Base-by-base conservation (phyloP, 2,888 invertebrate species). In the Eilema griseolum region DNA sequence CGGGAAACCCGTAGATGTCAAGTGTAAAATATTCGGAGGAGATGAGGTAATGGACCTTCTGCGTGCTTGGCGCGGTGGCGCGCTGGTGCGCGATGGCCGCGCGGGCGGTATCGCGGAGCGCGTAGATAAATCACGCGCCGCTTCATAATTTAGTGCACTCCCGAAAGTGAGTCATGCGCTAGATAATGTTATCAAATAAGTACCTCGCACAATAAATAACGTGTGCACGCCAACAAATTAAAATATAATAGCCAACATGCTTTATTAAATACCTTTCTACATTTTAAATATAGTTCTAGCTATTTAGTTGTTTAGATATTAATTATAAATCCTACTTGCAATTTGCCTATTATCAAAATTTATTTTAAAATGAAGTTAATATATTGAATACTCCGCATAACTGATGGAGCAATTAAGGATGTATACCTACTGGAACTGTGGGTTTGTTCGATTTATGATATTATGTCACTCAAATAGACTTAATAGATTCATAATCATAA, bases 81-180 rank as follows among this genome's bases (percentile, higher is more conserved):
- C 11, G 16, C 10, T 33, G 57, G 24, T 20, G 16, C 11, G 16
- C 10, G 52, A 46, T 14, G 7, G n/a, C 1, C 26, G 52, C 52
- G 24, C 62, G 70, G 68, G 70, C 75, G 71, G 75, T 79, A 76
- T 77, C 73, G 74, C 75, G 67, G 77, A 70, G 67, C 68, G 73
- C 72, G 69, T 77, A 77, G 80, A 80, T 85, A 82, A 81, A 85
- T 84, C 85, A 83, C 84, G 71, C 59, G 69, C 75, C 57, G 78
- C 71, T 74, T 79, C 81, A 80, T 82, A 83, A 80, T 82, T 79
- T 83, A 82, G 77, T 80, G 78, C 80, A 73, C 77, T 80, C 78
- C 84, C 82, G 73, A 84, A 84, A 82, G 73, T 79, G 76, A 79
- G 66, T 74, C 79, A 75, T 74, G 76, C 77, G 71, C 72, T 76